phyloP scores from a whole-genome alignment of 2,113 vertebrate genomes.

The Myrmophylax atrothorax region DNA sequence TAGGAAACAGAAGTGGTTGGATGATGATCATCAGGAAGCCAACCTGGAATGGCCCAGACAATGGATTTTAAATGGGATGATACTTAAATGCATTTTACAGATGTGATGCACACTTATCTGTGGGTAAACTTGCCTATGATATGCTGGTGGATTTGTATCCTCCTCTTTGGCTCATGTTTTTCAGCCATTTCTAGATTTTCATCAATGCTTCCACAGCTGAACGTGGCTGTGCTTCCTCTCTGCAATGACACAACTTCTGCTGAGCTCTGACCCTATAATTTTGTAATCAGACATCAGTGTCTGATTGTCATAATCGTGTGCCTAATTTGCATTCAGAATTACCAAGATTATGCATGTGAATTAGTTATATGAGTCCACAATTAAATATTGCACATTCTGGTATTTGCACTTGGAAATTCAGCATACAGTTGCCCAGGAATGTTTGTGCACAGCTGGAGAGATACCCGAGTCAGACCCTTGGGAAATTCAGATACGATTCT shows the following conservation, averaged over 20 bases:
- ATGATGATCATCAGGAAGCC: neutral
- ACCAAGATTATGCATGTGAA: conserved; percentile 29
- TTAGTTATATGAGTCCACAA: conserved; percentile 25
- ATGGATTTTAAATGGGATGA: neutral
- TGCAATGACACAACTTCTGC: neutral
- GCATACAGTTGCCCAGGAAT: neutral
- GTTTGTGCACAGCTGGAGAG: neutral
- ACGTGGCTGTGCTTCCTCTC: neutral
- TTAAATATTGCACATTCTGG: conserved; percentile 10
- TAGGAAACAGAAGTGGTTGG: neutral
- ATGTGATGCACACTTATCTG: neutral
- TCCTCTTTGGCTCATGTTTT: neutral
- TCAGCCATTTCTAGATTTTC: neutral
- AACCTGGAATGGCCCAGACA: neutral
- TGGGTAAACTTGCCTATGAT: neutral
- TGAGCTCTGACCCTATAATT: conserved; percentile 37
- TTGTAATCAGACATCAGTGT: conserved; percentile 46
- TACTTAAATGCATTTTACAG: neutral
- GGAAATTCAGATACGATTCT: neutral
- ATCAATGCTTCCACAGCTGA: neutral
- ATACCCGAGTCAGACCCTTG: neutral
- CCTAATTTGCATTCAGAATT: conserved; percentile 44
- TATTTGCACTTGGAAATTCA: conserved; percentile 12
- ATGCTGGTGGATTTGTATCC: neutral
- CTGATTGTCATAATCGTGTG: conserved; percentile 57